Evolutionary conservation across 2,888 invertebrate species (phyloP).

Genomic region (Eupithecia inturbata): DNA sequence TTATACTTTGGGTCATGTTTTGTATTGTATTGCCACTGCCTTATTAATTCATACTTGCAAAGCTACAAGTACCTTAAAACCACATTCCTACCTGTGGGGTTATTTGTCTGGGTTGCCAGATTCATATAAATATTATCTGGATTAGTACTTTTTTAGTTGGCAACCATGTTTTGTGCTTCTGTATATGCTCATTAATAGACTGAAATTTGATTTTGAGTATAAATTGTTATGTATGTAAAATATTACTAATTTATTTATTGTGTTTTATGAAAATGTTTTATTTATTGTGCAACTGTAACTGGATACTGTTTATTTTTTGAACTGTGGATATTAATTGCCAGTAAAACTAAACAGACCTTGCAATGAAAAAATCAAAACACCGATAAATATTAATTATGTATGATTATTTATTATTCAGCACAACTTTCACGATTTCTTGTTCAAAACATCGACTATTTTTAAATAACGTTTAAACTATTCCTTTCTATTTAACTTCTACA

Average conservation of each 20-base stretch:
- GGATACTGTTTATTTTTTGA: neutral
- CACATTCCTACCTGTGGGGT: constrained; percentile 64
- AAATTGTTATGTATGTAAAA: constrained; percentile 9
- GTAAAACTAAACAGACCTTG: neutral
- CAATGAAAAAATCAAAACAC: neutral
- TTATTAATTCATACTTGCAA: constrained; percentile 11
- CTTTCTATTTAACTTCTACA: neutral
- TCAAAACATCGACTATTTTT: neutral
- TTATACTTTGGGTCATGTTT: neutral
- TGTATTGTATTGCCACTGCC: constrained; percentile 4
- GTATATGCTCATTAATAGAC: constrained; percentile 16
- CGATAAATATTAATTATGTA: neutral
- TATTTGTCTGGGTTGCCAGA: constrained; percentile 31
- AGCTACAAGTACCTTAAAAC: constrained; percentile 59
- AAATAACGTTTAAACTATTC: neutral
- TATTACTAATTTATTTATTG: neutral
- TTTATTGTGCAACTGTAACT: neutral
- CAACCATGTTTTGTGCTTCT: constrained; percentile 9
- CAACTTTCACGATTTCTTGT: neutral
- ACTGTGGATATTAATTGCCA: neutral
- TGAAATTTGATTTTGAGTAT: constrained; percentile 16
- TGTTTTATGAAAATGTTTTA: neutral
- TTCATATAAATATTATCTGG: neutral
- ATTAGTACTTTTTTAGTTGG: neutral
- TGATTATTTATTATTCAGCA: neutral